Base-by-base conservation (phyloP, 2,888 invertebrate species). In the Anticlea derivata region DNA sequence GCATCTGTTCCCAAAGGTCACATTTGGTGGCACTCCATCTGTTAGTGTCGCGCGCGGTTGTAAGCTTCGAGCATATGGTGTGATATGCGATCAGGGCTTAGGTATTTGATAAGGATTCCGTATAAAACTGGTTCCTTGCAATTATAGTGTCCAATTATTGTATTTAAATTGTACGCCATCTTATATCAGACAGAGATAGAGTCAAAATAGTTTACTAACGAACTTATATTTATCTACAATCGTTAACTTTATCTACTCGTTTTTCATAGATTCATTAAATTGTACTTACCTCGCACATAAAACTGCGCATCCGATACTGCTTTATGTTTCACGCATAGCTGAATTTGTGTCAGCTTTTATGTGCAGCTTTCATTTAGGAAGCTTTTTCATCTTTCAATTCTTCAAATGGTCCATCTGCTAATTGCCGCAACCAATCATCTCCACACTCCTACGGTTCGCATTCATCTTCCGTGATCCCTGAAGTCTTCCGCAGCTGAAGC, bases 401-500 rank as follows among this genome's bases (percentile, higher is more conserved):
- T 20, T 11, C 1, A 27, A 37, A 47, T 17, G 31, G 31, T 26
- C 13, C 8, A 30, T 46, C 26, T 26, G n/a, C 37, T 43, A 46
- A 43, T 52, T 30, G 31, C 33, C 26, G 30, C 31, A 27, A 37
- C 38, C 31, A 37, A 37, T 46, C 41, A 27, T 52, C 47, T 37
- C 38, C 17, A 17, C 31, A 22, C 20, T 8, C 3, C 4, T 29
- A 34, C 45, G 37, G 49, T 40, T 35, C 35, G n/a, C 33, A 24
- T 44, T 30, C 46, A 51, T 47, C 44, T 59, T 44, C 50, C 53
- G 55, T 39, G 48, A 57, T 55, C 49, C 61, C 60, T 60, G 59
- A 60, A 58, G 61, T 56, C 17, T 58, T 54, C 58, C 61, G 61
- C 62, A 65, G 66, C 62, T 58, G 66, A 61, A 63, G 63, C 56